A percentile compares a stretch with the other conserved stretches of the same genome.
These are phyloP conservation scores for Oligia fasciuncula DNA, from an alignment of 2,888 invertebrate species.

Conservation along the genomic window DNA sequence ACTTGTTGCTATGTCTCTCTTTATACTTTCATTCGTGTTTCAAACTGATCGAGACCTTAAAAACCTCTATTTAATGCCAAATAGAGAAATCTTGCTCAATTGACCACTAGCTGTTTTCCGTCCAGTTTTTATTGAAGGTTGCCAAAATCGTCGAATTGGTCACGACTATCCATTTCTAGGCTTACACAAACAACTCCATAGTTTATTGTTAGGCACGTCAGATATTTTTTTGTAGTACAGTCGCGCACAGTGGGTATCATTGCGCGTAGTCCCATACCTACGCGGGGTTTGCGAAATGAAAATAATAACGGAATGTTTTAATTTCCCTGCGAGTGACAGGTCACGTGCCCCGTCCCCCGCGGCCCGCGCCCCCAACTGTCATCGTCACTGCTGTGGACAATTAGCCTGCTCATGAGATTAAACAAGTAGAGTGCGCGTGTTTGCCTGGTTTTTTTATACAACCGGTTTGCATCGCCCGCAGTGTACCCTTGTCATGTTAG, in stretches of 20 bases:
- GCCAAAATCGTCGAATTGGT: constrained; percentile 57
- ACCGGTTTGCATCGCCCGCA: constrained; percentile 69
- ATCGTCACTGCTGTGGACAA: constrained; percentile 88
- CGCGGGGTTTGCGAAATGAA: constrained; percentile 74
- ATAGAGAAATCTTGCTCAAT: constrained; percentile 47
- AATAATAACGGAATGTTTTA: constrained; percentile 90
- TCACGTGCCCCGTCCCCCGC: constrained; percentile 84
- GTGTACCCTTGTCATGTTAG: constrained; percentile 71
- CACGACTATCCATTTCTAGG: constrained; percentile 55
- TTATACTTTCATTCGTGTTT: constrained; percentile 11
- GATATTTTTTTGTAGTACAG: constrained; percentile 57
- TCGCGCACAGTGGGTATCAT: constrained; percentile 56
- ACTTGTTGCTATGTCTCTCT: constrained; percentile 41
- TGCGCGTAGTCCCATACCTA: constrained; percentile 39
- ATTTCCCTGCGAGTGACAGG: constrained; percentile 90
- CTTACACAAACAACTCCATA: constrained; percentile 52
- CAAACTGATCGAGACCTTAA: constrained; percentile 12
- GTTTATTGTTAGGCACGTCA: constrained; percentile 56
- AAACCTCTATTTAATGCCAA: constrained; percentile 23
- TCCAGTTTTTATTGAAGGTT: constrained; percentile 48
- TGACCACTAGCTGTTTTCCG: constrained; percentile 38
- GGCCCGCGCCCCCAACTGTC: constrained; percentile 77
- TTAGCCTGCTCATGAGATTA: constrained; percentile 89
- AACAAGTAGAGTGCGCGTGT: constrained; percentile 81
- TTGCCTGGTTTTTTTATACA: constrained; percentile 78